A percentile compares a stretch with the other conserved stretches of the same genome.
Conservation (phyloP, 2,888 invertebrate genomes). For the Drosophila helvetica region DNA sequence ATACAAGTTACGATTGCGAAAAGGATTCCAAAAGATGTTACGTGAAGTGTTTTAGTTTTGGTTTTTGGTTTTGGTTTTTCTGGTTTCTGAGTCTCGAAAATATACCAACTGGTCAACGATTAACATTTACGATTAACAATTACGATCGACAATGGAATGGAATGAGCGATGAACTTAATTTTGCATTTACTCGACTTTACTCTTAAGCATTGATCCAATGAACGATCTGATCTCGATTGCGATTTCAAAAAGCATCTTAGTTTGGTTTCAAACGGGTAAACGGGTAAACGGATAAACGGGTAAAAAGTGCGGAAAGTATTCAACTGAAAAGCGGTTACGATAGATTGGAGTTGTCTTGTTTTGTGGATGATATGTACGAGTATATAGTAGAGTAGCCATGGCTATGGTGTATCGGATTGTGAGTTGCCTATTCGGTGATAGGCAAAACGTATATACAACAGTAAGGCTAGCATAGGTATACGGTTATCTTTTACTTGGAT, state of each 20-base stretch:
- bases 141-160: constrained; percentile 60
- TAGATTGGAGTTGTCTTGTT: constrained; percentile 42
- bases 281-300: no score
- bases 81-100: constrained; percentile 56
- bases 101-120: constrained; percentile 71
- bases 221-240: constrained; percentile 66
- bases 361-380: constrained; percentile 33
- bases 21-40: constrained; percentile 61
- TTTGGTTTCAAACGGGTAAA: constrained; percentile 68
- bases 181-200: constrained; percentile 43
- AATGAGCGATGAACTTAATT: constrained; percentile 79
- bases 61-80: constrained; percentile 26
- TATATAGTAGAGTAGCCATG: constrained; percentile 24
- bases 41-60: constrained; percentile 55
- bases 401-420: constrained; percentile 18
- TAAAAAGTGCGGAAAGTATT: constrained; percentile 36
- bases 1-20: constrained; percentile 72
- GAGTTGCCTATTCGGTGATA: constrained; percentile 48
- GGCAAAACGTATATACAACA: constrained; percentile 74
- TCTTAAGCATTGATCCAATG: constrained; percentile 31
- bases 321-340: constrained; percentile 41
- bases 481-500: constrained; percentile 24
- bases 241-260: constrained; percentile 84
- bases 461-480: constrained; percentile 36
- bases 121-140: constrained; percentile 38